Conservation (phyloP, 2,888 invertebrate genomes). For the Strigamia transsilvanica region DNA sequence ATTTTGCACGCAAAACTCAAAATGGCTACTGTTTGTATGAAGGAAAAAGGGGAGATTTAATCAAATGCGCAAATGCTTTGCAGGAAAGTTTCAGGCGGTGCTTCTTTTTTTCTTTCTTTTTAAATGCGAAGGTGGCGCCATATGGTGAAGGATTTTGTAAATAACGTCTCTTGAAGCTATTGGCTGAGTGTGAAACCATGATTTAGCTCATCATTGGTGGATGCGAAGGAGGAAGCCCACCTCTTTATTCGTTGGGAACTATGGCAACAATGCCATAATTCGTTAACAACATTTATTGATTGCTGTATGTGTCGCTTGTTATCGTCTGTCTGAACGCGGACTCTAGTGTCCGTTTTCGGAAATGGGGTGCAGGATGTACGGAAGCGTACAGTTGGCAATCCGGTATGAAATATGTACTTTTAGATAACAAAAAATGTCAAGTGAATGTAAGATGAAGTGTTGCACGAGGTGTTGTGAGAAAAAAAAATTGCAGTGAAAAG, state of each 20-base stretch:
- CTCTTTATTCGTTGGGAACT: not conserved
- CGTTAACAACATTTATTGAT: constrained; percentile 13
- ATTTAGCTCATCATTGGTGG: constrained; percentile 45
- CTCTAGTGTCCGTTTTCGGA: constrained; percentile 49
- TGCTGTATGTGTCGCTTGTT: constrained; percentile 24
- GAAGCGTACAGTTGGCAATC: constrained; percentile 43
- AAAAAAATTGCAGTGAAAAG: constrained; percentile 28
- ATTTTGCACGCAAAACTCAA: not conserved
- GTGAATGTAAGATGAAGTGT: constrained; percentile 45
- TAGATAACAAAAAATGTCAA: constrained; percentile 40
- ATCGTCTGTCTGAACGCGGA: constrained; percentile 33
- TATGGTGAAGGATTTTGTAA: constrained; percentile 19
- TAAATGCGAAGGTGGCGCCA: not conserved
- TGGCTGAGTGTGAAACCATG: constrained; percentile 7
- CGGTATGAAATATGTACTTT: constrained; percentile 40
- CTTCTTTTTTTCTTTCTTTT: constrained; percentile 21
- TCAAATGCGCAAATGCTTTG: not conserved
- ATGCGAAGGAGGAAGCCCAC: constrained; percentile 18
- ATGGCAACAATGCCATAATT: constrained; percentile 10
- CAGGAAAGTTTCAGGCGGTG: constrained; percentile 41
- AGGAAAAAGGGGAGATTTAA: not conserved
- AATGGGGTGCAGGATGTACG: constrained; percentile 32
- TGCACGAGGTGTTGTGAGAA: not conserved
- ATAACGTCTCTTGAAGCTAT: not conserved
- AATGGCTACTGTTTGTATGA: constrained; percentile 4